Conservation (phyloP, 1,140 invertebrate species). For the Solenopsis invicta region DNA sequence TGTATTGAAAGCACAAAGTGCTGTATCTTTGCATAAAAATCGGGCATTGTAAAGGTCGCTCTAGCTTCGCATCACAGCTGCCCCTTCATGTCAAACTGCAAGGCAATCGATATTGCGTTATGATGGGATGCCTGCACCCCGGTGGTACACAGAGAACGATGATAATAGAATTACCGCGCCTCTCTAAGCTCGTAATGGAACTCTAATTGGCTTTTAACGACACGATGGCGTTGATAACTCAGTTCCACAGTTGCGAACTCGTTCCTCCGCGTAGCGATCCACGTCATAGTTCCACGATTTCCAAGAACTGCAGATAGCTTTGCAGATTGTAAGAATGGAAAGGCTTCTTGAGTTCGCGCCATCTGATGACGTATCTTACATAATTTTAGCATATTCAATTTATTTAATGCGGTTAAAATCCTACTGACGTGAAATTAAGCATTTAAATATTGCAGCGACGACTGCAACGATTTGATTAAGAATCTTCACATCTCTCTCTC, state of each 20-base stretch:
- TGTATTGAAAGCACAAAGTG: not conserved
- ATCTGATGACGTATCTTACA: not conserved
- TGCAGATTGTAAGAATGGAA: conserved; percentile 32
- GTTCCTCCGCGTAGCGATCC: conserved; percentile 59
- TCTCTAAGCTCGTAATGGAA: conserved; percentile 86
- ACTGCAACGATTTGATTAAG: not conserved
- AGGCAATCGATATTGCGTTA: conserved; percentile 82
- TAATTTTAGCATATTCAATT: not conserved
- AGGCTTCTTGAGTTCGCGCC: conserved; percentile 17
- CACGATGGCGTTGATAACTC: conserved; percentile 85
- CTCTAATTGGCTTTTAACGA: conserved; percentile 88
- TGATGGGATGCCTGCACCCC: conserved; percentile 72
- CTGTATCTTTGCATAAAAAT: conserved; percentile 51
- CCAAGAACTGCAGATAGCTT: conserved; percentile 17
- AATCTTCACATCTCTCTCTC: not conserved
- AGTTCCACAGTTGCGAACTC: conserved; percentile 82
- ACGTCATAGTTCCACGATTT: conserved; percentile 39
- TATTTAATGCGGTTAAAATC: conserved; percentile 7
- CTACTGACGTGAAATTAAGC: not conserved
- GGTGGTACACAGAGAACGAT: conserved; percentile 79
- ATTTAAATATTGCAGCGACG: not conserved
- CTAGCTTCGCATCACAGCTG: conserved; percentile 4
- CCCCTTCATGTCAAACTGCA: conserved; percentile 17
- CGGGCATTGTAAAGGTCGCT: conserved; percentile 15
- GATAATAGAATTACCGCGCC: conserved; percentile 82